Evolutionary conservation across 2,113 vertebrate genomes (phyloP).

Genomic region (Egretta garzetta): DNA sequence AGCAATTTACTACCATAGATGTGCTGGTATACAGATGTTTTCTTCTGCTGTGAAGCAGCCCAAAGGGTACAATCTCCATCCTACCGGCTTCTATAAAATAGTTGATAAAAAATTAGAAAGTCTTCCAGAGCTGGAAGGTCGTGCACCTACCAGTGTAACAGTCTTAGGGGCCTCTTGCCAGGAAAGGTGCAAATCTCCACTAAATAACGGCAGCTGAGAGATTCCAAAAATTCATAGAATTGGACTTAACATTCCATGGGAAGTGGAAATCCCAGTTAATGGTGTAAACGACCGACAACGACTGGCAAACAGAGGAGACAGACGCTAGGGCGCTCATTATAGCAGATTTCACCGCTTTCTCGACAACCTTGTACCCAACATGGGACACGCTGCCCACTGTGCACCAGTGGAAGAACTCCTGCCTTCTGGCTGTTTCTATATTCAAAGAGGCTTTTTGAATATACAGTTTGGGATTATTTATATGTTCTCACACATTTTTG

Average conservation of each 20-base stretch:
- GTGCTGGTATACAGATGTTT: constrained; percentile 67
- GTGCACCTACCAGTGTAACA: neutral
- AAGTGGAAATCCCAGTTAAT: neutral
- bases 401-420: neutral
- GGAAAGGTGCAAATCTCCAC: neutral
- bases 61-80: constrained; percentile 60
- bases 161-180: neutral
- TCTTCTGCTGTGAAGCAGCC: constrained; percentile 64
- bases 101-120: neutral
- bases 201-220: neutral
- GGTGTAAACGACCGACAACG: neutral
- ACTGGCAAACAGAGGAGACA: neutral
- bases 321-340: neutral
- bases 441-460: neutral
- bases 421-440: neutral
- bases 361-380: neutral
- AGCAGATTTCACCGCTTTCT: neutral
- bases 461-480: neutral
- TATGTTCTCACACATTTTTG: neutral
- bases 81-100: constrained; percentile 63
- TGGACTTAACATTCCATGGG: neutral
- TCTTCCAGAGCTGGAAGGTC: neutral
- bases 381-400: neutral
- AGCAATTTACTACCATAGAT: constrained; percentile 79
- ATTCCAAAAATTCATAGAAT: neutral